phyloP scores from a whole-genome alignment of 1,140 invertebrate genomes.

The Sarcophaga peregrina region DNA sequence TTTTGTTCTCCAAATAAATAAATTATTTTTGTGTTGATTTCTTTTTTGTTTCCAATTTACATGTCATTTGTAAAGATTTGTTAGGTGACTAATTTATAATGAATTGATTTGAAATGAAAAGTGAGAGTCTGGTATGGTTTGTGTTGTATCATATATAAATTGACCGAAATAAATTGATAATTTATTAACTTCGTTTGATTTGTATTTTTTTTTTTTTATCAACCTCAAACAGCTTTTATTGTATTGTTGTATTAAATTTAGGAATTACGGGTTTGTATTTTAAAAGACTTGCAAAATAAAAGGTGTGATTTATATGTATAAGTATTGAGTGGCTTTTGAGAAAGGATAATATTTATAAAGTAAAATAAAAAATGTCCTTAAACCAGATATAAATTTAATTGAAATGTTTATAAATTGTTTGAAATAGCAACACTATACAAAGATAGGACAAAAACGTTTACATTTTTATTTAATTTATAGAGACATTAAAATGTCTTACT shows the following conservation, averaged over 20 bases:
- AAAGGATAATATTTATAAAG: too few relatives aligned
- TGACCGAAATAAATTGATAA: not conserved
- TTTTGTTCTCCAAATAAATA: too few relatives aligned
- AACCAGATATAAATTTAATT: too few relatives aligned
- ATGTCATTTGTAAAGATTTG: slow-evolving; percentile 7
- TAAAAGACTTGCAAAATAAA: not conserved
- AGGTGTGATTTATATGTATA: not conserved
- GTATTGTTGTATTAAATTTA: not conserved
- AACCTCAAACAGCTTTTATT: not conserved
- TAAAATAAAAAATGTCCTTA: too few relatives aligned
- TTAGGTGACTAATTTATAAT: slow-evolving; percentile 20
- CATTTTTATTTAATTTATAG: too few relatives aligned
- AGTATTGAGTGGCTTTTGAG: too few relatives aligned
- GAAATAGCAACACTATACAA: too few relatives aligned
- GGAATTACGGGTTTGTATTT: too few relatives aligned
- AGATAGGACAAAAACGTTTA: too few relatives aligned
- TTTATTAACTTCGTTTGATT: not conserved
- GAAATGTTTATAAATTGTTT: too few relatives aligned
- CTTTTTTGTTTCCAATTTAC: not conserved
- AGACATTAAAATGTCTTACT: too few relatives aligned
- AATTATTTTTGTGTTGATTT: too few relatives aligned
- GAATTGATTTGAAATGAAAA: slow-evolving; percentile 1
- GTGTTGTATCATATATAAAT: not conserved
- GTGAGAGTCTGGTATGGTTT: not conserved
- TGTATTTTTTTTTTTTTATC: not conserved